Conservation (phyloP, 2,113 vertebrate species). For the Chlorodrepanis virens region DNA sequence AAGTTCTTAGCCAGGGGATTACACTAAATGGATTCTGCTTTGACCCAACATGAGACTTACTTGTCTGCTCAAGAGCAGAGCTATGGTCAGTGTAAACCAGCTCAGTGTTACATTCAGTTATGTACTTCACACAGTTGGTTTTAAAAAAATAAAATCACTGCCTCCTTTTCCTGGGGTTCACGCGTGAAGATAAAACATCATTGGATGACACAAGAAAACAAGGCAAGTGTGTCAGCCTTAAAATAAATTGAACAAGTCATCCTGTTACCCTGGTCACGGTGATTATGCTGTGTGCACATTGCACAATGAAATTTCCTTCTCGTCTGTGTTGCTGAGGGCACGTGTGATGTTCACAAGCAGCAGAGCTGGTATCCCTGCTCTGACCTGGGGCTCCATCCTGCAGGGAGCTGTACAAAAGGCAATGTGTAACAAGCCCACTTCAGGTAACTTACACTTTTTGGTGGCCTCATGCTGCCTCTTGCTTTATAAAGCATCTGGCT, state of each 20-base stretch:
- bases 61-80: background rate
- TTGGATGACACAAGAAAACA: background rate
- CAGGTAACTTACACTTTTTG: background rate
- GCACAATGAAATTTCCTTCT: background rate
- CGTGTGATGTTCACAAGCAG: background rate
- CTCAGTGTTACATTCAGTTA: background rate
- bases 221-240: background rate
- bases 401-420: background rate
- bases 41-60: background rate
- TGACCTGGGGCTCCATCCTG: background rate
- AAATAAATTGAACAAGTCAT: background rate
- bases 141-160: background rate
- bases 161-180: background rate
- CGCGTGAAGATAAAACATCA: background rate
- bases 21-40: background rate
- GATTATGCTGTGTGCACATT: background rate
- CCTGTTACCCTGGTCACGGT: background rate
- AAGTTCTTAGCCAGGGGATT: background rate
- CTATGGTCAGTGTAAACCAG: background rate
- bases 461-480: background rate
- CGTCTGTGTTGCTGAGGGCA: background rate
- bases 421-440: rapidly evolving
- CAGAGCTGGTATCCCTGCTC: background rate
- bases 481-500: background rate
- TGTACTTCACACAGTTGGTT: background rate